Evolutionary conservation across 1,140 invertebrate genomes (phyloP).

Genomic region (Planococcus citri): DNA sequence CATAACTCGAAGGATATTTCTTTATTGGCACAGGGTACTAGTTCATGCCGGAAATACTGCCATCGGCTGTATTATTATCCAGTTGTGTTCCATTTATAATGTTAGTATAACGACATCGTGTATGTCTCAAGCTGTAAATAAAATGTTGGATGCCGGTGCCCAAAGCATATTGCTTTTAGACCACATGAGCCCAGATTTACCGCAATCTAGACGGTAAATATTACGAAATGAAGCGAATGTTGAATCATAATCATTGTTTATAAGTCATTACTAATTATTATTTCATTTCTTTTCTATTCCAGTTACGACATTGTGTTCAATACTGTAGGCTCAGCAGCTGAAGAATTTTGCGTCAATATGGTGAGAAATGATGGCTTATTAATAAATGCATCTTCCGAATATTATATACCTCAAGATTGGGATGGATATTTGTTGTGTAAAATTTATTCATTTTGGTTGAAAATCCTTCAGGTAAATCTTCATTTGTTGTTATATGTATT

Average conservation of each 20-base stretch:
- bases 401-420: conserved; percentile 10
- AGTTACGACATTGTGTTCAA: conserved; percentile 24
- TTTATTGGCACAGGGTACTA: conserved; percentile 42
- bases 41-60: conserved; percentile 55
- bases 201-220: background rate
- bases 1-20: background rate
- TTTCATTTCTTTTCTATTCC: background rate
- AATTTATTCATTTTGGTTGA: conserved; percentile 21
- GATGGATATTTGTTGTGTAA: background rate
- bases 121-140: conserved; percentile 37
- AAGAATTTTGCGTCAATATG: conserved; percentile 17
- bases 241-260: conserved; percentile 12
- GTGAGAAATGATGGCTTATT: conserved; percentile 3
- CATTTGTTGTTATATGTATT: background rate
- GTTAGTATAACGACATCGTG: conserved; percentile 44
- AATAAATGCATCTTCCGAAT: conserved; percentile 4
- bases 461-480: conserved; percentile 15
- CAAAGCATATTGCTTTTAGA: conserved; percentile 40
- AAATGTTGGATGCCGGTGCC: conserved; percentile 43
- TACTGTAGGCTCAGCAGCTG: conserved; percentile 11
- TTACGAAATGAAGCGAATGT: conserved; percentile 9
- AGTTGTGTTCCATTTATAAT: conserved; percentile 55
- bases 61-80: conserved; percentile 55
- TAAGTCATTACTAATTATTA: conserved; percentile 17
- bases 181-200: background rate